Base-by-base conservation (phyloP, 2,797 vertebrate genomes). In the Euthynnus affinis region DNA sequence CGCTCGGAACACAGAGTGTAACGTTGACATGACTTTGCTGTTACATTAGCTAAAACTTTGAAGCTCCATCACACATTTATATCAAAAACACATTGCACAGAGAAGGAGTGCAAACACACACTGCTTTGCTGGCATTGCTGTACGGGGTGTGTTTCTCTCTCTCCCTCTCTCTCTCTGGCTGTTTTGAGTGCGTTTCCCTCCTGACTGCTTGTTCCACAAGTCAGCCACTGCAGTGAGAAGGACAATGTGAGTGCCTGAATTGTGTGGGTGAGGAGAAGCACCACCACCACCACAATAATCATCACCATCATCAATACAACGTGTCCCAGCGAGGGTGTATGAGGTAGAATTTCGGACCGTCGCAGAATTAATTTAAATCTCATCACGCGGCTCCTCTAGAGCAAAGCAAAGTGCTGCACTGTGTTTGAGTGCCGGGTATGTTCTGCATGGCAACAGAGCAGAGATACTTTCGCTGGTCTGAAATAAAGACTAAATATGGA, bases 311-410 rank as follows among this genome's bases (percentile, higher is more conserved):
- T 88, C 92, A 94, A 88, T 84, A 88, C 87, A 64, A 74, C 81
- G 17, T 62, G 81, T 93, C 92, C 91, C 93, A 93, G 91, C 89
- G 87, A 91, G 91, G 82, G 78, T 80, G 82, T 80, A 57, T 53
- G 74, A 85, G 84, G 81, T 81, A 82, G 89, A 91, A 92, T 94
- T 95, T 95, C 76, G 93, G 93, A 93, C 93, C 55, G 81, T 88
- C 76, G 82, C 92, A 91, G 93, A 96, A 94, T 95, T 94, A 88
- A 96, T 95, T 96, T 95, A 91, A 95, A 96, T 95, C 94, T 95
- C 93, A 95, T 95, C 94, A 96, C 86, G 87, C 68, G 64, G 93
- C 91, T 91, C 77, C 87, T 91, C 89, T 76, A 76, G 85, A 90
- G 89, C 87, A 81, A 88, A 88, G 88, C 86, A 67, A 88, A 86